Base-by-base conservation (phyloP, 2,888 invertebrate genomes). In the Holacanthella duospinosa region DNA sequence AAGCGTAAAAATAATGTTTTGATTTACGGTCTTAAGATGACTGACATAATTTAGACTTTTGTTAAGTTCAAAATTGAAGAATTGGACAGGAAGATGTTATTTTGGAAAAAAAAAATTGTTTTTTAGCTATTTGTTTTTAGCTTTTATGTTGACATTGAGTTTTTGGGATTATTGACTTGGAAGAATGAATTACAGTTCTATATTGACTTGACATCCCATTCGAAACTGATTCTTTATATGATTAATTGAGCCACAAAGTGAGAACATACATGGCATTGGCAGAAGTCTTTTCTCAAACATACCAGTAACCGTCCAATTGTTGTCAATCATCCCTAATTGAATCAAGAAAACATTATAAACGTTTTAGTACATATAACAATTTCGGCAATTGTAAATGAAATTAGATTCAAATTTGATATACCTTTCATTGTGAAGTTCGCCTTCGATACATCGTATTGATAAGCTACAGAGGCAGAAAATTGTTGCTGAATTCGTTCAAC, bases 371-470 rank as follows among this genome's bases (percentile, higher is more conserved):
- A 54, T 54, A 54, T 54, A n/a, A n/a, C n/a, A 9, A 54, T 21
- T 54, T 21, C 24, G 24, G 24, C 12, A 21, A 21, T 19, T 54
- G 21, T 19, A 12, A 19, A 9, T 16, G 21, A 54, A 9, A 54
- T 9, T 24, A 21, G 24, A 54, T 36, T 36, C 9, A 36, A 36
- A 54, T 12, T 54, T 4, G 4, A 21, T 75, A 75, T 76, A 93
- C 94, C 96, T 86, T 87, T 89, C 78, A 96, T 95, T 59, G 88
- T 84, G 74, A 94, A 84, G 78, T 95, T 93, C 61, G 94, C 93
- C 78, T 93, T 93, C 55, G 95, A 94, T 77, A 97, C 83, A 78
- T 94, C 94, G 68, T 91, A 85, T 80, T 96, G 94, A 80, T 97
- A 97, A 16, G 89, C 95, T 72, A 96, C 82, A 2, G 93, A 89